Conservation (phyloP, 2,888 invertebrate genomes). For the Actias luna region DNA sequence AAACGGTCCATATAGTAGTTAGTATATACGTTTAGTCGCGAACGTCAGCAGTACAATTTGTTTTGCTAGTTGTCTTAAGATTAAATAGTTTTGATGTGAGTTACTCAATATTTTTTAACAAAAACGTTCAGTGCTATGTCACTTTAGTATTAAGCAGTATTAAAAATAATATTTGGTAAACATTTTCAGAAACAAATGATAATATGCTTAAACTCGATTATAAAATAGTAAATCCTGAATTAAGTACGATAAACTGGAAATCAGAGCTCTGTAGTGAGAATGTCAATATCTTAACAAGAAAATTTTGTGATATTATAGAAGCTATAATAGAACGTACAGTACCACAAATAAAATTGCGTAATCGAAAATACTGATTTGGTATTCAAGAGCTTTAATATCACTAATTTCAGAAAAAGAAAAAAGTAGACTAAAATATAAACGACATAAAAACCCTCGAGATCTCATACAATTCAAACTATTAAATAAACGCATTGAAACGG, state of each 20-base stretch:
- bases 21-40: too few species aligned
- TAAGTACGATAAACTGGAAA: too few species aligned
- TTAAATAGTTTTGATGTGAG: background rate
- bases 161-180: too few species aligned
- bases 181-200: too few species aligned
- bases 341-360: background rate
- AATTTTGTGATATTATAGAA: background rate
- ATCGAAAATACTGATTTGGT: constrained; percentile 1
- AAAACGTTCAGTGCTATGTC: background rate
- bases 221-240: too few species aligned
- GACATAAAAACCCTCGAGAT: background rate
- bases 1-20: too few species aligned
- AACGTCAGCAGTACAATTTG: too few species aligned
- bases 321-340: background rate
- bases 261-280: too few species aligned
- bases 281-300: too few species aligned
- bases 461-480: background rate
- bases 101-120: background rate
- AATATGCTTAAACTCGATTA: background rate
- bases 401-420: background rate
- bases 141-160: background rate
- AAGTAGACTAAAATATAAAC: background rate
- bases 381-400: background rate
- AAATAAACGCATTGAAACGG: background rate
- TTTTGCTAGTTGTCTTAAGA: too few species aligned